A percentile compares a stretch with the other conserved stretches of the same genome.
Conservation (phyloP, 2,113 vertebrate genomes). For the Meleagris gallopavo region DNA sequence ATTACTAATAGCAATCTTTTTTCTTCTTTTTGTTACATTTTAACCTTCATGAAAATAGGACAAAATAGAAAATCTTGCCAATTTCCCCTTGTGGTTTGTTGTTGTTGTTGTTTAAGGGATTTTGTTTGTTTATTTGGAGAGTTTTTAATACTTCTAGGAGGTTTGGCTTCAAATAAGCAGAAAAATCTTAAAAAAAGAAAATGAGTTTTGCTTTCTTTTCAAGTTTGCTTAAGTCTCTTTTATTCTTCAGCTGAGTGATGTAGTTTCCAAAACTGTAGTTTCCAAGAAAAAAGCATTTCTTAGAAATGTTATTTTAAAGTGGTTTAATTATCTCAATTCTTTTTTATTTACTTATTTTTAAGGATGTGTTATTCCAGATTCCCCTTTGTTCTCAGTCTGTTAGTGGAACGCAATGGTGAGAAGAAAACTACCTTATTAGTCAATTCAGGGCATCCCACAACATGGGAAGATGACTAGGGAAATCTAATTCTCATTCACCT, state of each 20-base stretch:
- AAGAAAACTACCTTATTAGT: neutral
- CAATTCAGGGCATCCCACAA: neutral
- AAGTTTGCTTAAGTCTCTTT: neutral
- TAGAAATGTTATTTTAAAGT: neutral
- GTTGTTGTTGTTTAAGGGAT: neutral
- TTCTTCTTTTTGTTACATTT: neutral
- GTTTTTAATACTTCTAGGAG: neutral
- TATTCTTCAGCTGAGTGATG: neutral
- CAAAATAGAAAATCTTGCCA: neutral
- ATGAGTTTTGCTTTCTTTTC: neutral
- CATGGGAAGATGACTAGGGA: neutral
- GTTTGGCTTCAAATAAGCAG: neutral
- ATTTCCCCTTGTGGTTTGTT: neutral
- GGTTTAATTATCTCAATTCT: neutral
- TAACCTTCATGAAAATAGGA: neutral
- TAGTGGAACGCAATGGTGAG: neutral
- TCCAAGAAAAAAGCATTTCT: neutral
- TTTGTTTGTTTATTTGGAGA: neutral
- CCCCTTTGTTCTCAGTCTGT: neutral
- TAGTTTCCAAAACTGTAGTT: neutral
- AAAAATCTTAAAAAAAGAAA: neutral
- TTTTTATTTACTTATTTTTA: neutral
- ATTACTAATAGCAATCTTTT: neutral
- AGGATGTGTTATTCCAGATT: neutral
- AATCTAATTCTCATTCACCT: neutral